These are phyloP conservation scores for Ondatra zibethicus DNA, from an alignment of 2,113 vertebrate genomes.

Conservation along the genomic window DNA sequence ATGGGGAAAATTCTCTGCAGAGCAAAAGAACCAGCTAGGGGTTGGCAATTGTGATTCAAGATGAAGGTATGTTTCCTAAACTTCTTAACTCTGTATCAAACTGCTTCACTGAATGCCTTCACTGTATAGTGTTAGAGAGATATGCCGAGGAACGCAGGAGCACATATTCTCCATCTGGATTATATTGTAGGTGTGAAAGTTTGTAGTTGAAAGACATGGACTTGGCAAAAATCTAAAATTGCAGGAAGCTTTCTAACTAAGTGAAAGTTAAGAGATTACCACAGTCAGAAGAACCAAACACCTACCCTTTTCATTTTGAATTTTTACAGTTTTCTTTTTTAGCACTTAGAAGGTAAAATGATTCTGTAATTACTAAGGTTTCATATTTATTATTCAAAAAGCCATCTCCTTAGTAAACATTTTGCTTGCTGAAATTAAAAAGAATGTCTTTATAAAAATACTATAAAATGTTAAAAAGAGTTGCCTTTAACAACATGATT, in stretches of 20 bases:
- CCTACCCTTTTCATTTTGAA: constrained; percentile 77
- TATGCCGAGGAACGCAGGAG: constrained; percentile 61
- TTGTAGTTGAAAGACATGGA: constrained; percentile 78
- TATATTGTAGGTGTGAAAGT: constrained; percentile 81
- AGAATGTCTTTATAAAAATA: constrained; percentile 46
- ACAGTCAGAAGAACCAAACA: constrained; percentile 77
- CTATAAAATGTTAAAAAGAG: constrained; percentile 35
- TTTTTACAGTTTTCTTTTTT: constrained; percentile 75
- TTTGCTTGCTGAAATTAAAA: constrained; percentile 46
- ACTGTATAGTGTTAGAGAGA: constrained; percentile 32
- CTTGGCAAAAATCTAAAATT: constrained; percentile 81
- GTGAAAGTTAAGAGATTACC: constrained; percentile 82
- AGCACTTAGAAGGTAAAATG: constrained; percentile 65
- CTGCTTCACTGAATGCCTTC: constrained; percentile 60
- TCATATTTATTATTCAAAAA: constrained; percentile 72
- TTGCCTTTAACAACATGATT: constrained; percentile 9
- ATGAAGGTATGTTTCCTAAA: constrained; percentile 12
- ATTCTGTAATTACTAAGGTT: constrained; percentile 73
- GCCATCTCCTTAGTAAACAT: constrained; percentile 47
- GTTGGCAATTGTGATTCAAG: not conserved
- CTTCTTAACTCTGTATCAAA: constrained; percentile 46
- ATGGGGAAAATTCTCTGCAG: not conserved
- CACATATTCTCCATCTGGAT: constrained; percentile 78
- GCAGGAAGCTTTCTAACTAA: constrained; percentile 78
- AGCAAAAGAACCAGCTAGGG: constrained; percentile 13